Evolutionary conservation across 2,888 invertebrate genomes (phyloP), one percentile per base, ranked within the genome.

Genomic region (Syrphus vitripennis): DNA sequence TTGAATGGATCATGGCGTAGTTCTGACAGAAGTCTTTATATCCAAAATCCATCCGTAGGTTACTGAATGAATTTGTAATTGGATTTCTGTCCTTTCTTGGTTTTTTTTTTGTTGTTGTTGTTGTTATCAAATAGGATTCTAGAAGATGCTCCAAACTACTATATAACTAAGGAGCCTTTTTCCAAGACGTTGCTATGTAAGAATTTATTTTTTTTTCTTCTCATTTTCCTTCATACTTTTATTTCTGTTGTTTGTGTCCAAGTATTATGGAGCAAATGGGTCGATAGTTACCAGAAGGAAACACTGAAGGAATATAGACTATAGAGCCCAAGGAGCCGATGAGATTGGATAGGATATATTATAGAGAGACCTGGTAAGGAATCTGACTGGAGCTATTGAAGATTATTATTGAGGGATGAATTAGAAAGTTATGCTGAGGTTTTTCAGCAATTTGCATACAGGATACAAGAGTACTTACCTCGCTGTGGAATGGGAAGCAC

Each of bases 61-160:
- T 86, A 86, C 86, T 86, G 86, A 86, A 86, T 86, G 86, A 86
- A 86, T 86, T 86, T 72, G 86, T 86, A 86, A 86, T 86, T 86
- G 86, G 86, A 86, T 86, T 86, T 86, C 82, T 78, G 74, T 77
- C 69, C 82, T 63, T 42, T 82, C 72, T 77, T 65, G 79, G 69
- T 77, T 82, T 82, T 78, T 84, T 61, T 83, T 78, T 75, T 79
- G 12, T 34, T 12, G 12, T n/a, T n/a, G n/a, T n/a, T n/a, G n/a
- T n/a, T 86, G 70, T 83, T 80, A 81, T 81, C 84, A 86, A 86
- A 81, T 71, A 63, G 82, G 72, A 86, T 77, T 72, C 61, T 24
- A 61, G 77, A 77, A 82, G 86, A 86, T 82, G 72, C 72, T 77
- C 42, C 72, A 63, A 59, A 63, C 86, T 86, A 81, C 37, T 1